Evolutionary conservation across 2,888 invertebrate genomes (phyloP), one percentile per base, ranked within the genome.

Genomic region (Epiblema foenella): DNA sequence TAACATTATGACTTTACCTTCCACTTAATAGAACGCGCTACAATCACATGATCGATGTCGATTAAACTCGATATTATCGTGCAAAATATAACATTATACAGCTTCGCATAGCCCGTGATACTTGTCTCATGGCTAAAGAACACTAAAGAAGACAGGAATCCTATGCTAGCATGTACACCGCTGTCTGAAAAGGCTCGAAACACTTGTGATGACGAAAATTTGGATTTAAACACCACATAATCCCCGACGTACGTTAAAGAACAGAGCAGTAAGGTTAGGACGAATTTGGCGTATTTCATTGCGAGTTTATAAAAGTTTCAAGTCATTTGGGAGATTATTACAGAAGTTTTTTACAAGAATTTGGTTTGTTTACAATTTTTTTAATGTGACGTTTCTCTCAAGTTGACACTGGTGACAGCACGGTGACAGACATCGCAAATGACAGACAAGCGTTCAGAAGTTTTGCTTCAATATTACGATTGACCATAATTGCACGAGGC

Each of bases 21-120:
- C 1, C 88, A 79, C 74, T 84, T 64, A 71, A 93, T 74, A 3
- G 93, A 92, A 75, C 75, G 87, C 1, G 93, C 93, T 0, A 87
- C 85, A n/a, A 93, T 79, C 51, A 86, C 80, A 78, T 93, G 93
- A 66, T 93, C 93, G 0, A 92, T 66, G 76, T 93, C 93, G 24
- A 93, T 93, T 0, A 89, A 65, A 0, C 87, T 85, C 0, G 93
- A 89, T 3, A 90, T 67, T 0, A 84, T 10, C 0, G 90, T 88
- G 51, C 93, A 93, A 39, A 91, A 79, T 24, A 83, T 42, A 0
- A 88, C 76, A 68, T 92, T 85, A 2, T 76, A 79, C 1, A 85
- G 20, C 60, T 79, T 79, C 0, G 81, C 79, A 20, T 85, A 75
- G 0, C 73, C 63, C 1, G 81, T 77, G 0, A 87, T 18, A 59